phyloP scores from a whole-genome alignment of 2,797 vertebrate genomes.

The Phalloptychus januarius region DNA sequence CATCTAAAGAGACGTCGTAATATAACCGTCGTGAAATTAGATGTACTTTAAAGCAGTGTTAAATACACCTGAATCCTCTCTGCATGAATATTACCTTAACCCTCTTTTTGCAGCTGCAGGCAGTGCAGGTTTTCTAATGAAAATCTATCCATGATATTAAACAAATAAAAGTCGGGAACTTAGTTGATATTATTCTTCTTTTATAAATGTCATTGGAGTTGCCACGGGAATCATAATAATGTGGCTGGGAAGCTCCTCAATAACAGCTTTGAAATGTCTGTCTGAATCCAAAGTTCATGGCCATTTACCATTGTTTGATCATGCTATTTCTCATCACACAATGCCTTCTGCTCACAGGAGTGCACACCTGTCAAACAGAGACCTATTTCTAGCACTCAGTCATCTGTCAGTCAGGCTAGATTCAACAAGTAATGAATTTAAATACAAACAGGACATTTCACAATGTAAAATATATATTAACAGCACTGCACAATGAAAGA shows the following conservation, averaged over 20 bases:
- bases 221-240: constrained; percentile 76
- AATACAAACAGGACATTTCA: constrained; percentile 24
- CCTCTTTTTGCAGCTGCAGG: constrained; percentile 66
- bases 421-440: constrained; percentile 3
- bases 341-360: constrained; percentile 57
- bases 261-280: constrained; percentile 70
- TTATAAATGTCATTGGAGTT: constrained; percentile 76
- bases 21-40: constrained; percentile 34
- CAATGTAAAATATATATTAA: constrained; percentile 13
- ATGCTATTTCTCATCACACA: constrained; percentile 64
- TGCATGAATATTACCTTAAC: constrained; percentile 62
- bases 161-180: constrained; percentile 76
- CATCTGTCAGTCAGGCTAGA: constrained; percentile 6
- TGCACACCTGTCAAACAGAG: constrained; percentile 39
- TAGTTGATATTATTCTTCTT: constrained; percentile 76
- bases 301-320: constrained; percentile 77
- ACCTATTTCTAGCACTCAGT: constrained; percentile 27
- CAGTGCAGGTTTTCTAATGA: constrained; percentile 69
- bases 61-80: constrained; percentile 34
- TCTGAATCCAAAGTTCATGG: constrained; percentile 78
- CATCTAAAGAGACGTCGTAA: constrained; percentile 8
- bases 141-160: constrained; percentile 72
- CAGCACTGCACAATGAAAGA: constrained; percentile 2
- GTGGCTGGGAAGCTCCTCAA: constrained; percentile 57
- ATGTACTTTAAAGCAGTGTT: constrained; percentile 49